Base-by-base conservation (phyloP, 2,797 vertebrate species). In the Chaunax sp. region DNA sequence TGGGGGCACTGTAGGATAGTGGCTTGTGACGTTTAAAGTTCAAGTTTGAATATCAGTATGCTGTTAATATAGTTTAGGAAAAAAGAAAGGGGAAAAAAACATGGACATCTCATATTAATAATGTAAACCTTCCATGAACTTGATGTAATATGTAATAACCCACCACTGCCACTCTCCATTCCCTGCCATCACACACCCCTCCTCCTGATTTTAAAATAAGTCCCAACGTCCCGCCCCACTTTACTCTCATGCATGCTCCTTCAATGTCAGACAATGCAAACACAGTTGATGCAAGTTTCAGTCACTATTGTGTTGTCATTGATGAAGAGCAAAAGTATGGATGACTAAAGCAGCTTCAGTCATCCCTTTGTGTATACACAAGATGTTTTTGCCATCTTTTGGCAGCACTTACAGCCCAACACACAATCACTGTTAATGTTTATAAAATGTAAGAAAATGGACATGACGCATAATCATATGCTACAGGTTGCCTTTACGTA, bases 161-260 rank as follows among this genome's bases (percentile, higher is more conserved):
- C 28, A 4, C 28, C 28, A 30, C 28, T 6, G 28, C 28, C 28
- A 30, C 28, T 5, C 35, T 37, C 12, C 35, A 37, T 37, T 37
- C 35, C 35, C 35, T 37, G 35, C 35, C 35, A 37, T 37, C 35
- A 37, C 35, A 37, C n/a, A n/a, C n/a, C n/a, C n/a, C n/a, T n/a
- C n/a, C n/a, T n/a, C n/a, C n/a, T n/a, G n/a, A n/a, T 37, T 11
- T 37, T 60, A 30, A 30, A 30, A 30, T 30, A n/a, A 19, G 6
- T 33, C 52, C 68, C 6, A 30, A 49, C 46, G 30, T 47, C 22
- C 4, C 0, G 22, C 69, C 26, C 47, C 30, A 50, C 56, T 66
- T 55, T 43, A 53, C 74, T 69, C 59, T 68, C 77, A 57, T 73
- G 58, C 74, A 77, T 41, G 35, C 78, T 69, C 72, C 64, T 41